Conservation (phyloP, 2,797 vertebrate genomes). For the Siniperca scherzeri region DNA sequence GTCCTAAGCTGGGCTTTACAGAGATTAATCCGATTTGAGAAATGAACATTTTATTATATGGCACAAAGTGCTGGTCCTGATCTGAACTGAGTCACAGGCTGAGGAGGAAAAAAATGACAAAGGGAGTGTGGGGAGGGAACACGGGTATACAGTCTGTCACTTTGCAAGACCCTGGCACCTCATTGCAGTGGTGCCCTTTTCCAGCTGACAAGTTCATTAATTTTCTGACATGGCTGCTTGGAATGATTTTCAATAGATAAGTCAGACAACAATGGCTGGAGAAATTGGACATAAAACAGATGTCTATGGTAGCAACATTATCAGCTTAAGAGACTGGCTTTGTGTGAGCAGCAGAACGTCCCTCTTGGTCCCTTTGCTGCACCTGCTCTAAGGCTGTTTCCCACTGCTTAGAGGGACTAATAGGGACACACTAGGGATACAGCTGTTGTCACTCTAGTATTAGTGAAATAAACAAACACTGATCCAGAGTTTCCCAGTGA, state of each 20-base stretch:
- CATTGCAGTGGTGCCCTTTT: constrained; percentile 74
- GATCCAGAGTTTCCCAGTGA: constrained; percentile 33
- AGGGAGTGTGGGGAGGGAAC: constrained; percentile 62
- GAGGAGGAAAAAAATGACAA: constrained; percentile 65
- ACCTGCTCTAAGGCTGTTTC: constrained; percentile 72
- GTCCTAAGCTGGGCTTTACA: constrained; percentile 79
- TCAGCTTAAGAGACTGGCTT: constrained; percentile 67
- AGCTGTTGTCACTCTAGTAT: constrained; percentile 65
- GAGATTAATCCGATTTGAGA: constrained; percentile 84
- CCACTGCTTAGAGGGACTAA: constrained; percentile 67
- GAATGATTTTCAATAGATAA: constrained; percentile 79
- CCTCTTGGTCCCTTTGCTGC: constrained; percentile 62
- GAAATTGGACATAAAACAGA: constrained; percentile 71
- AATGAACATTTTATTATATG: constrained; percentile 80
- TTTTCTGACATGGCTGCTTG: constrained; percentile 69
- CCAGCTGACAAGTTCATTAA: constrained; percentile 81
- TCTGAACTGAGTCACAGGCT: constrained; percentile 75
- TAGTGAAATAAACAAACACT: constrained; percentile 72
- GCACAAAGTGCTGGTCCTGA: constrained; percentile 69
- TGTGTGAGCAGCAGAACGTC: constrained; percentile 70
- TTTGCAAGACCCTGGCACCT: constrained; percentile 71
- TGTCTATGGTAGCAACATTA: constrained; percentile 58
- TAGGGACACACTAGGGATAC: constrained; percentile 69
- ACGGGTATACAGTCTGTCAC: constrained; percentile 67
- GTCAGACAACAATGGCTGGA: constrained; percentile 68